Evolutionary conservation across 2,113 vertebrate genomes (phyloP).

Genomic region (Corythaixoides concolor): DNA sequence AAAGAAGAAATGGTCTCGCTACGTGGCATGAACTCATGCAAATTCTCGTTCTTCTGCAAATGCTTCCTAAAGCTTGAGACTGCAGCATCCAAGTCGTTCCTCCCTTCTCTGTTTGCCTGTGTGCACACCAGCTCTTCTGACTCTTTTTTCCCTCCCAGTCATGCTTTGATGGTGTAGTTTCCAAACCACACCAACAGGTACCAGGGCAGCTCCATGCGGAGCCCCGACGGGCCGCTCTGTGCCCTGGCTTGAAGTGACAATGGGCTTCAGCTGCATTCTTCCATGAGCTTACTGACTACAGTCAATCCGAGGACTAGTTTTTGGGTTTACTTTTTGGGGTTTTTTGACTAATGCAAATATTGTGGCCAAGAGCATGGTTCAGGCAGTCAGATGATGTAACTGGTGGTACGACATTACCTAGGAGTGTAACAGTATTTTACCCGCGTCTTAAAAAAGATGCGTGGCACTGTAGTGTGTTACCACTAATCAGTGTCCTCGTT

Average conservation of each 20-base stretch:
- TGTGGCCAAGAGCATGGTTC: accelerated
- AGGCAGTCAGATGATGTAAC: not conserved
- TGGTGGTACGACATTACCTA: not conserved
- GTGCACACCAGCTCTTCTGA: not conserved
- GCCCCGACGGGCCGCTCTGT: not conserved
- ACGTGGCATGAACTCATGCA: accelerated
- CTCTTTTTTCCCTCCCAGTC: not conserved
- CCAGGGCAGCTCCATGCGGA: not conserved
- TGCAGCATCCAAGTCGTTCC: not conserved
- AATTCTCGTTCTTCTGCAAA: not conserved
- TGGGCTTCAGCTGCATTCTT: not conserved
- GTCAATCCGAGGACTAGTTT: not conserved
- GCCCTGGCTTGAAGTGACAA: not conserved
- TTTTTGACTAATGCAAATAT: not conserved
- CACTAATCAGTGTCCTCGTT: not conserved
- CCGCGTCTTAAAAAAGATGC: accelerated
- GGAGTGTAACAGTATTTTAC: not conserved
- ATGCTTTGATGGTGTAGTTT: not conserved
- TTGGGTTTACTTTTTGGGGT: not conserved
- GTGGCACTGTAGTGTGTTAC: accelerated
- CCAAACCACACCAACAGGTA: not conserved
- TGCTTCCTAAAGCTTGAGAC: not conserved
- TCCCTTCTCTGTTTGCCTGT: not conserved
- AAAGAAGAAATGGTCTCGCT: not conserved
- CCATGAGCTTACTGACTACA: not conserved